Evolutionary conservation across 2,113 vertebrate genomes (phyloP), one percentile per base, ranked within the genome.

Genomic region (Passer domesticus): DNA sequence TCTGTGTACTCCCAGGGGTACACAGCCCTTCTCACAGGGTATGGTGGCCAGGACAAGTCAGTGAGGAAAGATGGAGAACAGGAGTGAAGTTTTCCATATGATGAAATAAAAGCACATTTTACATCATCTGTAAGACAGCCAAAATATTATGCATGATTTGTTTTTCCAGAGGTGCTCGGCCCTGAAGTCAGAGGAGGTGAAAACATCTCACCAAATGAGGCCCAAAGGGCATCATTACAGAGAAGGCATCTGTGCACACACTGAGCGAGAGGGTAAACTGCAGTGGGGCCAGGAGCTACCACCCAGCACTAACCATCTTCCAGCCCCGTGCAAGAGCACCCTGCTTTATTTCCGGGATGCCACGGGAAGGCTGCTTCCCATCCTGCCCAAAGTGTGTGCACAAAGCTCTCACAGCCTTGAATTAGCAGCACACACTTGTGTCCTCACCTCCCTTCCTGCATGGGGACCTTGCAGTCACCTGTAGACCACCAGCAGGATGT

Each of bases 181-280:
- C 1, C 59, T 55, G 59, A 66, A 86, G 16, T 66, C 47, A 76
- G 63, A 76, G 25, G 49, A 83, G 11, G 2, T 19, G 12, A 68
- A 75, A 62, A 28, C 41, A 33, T 10, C 10, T 87, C 37, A 58
- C 39, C 63, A 97, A 90, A 93, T 37, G 80, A 95, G 83, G 50
- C 92, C 79, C 88, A 86, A 68, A 72, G 90, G 83, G 85, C 85
- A 53, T 95, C 63, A 83, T 73, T 85, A 86, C 56, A 70, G 67
- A 86, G 21, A 70, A 86, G 74, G 17, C 55, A 81, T 62, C 59
- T 86, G 78, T 49, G 50, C 56, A 83, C 10, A 22, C 47, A 31
- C 77, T 43, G n/a, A 64, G 56, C 0, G 0, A 39, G 52, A 28
- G 8, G 3, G 55, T 28, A 37, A 81, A 56, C 41, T 52, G 18